Evolutionary conservation across 2,888 invertebrate genomes (phyloP), one percentile per base, ranked within the genome.

Genomic region (Hirudinaria manillensis): DNA sequence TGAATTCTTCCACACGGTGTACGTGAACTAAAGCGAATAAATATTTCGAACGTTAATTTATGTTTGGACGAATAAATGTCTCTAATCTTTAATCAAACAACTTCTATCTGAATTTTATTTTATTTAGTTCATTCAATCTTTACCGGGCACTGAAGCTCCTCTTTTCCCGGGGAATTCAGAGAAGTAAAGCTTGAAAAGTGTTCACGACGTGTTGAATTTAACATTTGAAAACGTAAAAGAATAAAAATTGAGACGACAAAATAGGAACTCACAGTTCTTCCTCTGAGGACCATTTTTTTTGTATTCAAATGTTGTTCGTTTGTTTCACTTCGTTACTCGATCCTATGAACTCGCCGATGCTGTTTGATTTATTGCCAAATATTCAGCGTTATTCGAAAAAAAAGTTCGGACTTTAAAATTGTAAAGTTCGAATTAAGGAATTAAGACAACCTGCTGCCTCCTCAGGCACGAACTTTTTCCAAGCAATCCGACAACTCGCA

Each of bases 281-380:
- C 68, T 68, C 68, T 68, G 13, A 68, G 68, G n/a, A 68, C 68
- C 68, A 68, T 68, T 13, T 32, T 68, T 29, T 65, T 65, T 29
- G 21, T 61, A 61, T 61, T 61, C 29, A 13, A 61, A 3, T 27
- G 19, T 10, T n/a, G 61, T 19, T 61, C n/a, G 3, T 45, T 45
- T 45, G 45, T 45, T 45, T 45, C 45, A 1, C 6, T 45, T 45
- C 16, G 45, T 45, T 45, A 45, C 45, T 45, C 45, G 16, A 45
- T 16, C 16, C 45, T 16, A 3, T 45, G 45, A 45, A 45, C 45
- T 45, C 45, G 45, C 45, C 45, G 45, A 45, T 45, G 45, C 45
- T 45, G 45, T 7, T 7, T 16, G 16, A 45, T 45, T 45, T 3
- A n/a, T n/a, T n/a, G 10, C 45, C 45, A 45, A 45, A 6, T 45